A percentile compares a stretch with the other conserved stretches of the same genome.
Evolutionary conservation across 2,888 invertebrate genomes (phyloP).

Genomic region (Ecdyonurus torrentis): DNA sequence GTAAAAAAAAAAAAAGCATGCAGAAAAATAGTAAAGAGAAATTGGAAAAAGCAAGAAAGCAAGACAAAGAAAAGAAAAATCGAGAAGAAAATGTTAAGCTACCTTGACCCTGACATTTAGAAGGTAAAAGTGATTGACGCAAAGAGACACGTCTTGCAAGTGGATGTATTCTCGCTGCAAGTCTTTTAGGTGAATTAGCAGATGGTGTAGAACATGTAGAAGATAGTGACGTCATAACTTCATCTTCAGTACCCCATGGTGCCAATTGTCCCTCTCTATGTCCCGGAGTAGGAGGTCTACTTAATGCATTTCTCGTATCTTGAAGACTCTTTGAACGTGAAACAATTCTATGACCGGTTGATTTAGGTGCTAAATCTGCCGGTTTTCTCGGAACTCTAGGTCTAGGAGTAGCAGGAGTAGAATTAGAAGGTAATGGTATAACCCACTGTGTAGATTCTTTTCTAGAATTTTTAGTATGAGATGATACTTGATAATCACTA

Average conservation of each 20-base stretch:
- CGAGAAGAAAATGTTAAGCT: constrained; percentile 13
- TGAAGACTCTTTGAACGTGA: constrained; percentile 29
- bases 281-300: background rate
- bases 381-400: background rate
- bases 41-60: constrained; percentile 4
- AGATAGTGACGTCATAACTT: background rate
- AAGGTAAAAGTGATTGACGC: constrained; percentile 31
- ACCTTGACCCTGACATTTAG: constrained; percentile 32
- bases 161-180: constrained; percentile 19
- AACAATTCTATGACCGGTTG: constrained; percentile 18
- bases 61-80: constrained; percentile 4
- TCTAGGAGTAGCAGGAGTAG: background rate
- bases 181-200: constrained; percentile 42
- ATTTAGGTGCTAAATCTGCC: background rate
- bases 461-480: too few relatives aligned
- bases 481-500: constrained; percentile 60
- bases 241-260: background rate
- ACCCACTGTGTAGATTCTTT: background rate
- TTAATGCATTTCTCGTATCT: constrained; percentile 26
- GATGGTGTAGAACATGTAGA: constrained; percentile 39
- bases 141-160: constrained; percentile 35
- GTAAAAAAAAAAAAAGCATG: background rate
- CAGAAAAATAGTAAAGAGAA: constrained; percentile 1
- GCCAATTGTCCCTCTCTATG: background rate
- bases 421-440: background rate